phyloP scores from a whole-genome alignment of 2,113 vertebrate genomes.

The Odocoileus hemionus region DNA sequence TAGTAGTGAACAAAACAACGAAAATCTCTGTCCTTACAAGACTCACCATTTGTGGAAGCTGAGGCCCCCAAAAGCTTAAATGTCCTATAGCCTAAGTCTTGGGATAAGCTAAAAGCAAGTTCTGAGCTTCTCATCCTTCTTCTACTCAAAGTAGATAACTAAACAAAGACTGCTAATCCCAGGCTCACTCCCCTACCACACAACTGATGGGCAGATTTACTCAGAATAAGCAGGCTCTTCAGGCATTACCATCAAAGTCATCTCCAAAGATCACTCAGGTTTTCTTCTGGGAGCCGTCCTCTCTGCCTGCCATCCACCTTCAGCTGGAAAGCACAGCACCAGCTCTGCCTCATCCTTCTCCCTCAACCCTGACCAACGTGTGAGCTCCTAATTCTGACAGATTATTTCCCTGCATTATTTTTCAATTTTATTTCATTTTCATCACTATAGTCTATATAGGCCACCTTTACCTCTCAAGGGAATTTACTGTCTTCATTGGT shows the following conservation, averaged over 20 bases:
- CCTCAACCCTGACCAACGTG: not conserved
- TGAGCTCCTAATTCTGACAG: not conserved
- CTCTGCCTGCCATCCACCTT: not conserved
- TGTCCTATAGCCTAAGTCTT: not conserved
- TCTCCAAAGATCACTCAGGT: not conserved
- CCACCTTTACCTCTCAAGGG: not conserved
- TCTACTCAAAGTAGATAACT: not conserved
- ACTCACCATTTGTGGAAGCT: not conserved
- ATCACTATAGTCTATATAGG: not conserved
- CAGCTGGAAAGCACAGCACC: not conserved
- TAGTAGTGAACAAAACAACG: not conserved
- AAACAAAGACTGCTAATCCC: not conserved
- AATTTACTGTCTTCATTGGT: not conserved
- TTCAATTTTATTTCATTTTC: not conserved
- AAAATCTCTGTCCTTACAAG: not conserved
- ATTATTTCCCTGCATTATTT: not conserved
- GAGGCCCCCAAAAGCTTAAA: not conserved
- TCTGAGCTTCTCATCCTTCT: not conserved
- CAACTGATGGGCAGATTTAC: not conserved
- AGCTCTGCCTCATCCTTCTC: not conserved
- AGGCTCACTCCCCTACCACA: not conserved
- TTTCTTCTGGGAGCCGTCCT: not conserved
- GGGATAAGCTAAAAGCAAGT: not conserved
- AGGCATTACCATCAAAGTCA: not conserved
- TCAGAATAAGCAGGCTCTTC: not conserved